Percentiles rank a stretch among this genome's conserved stretches.
These are phyloP conservation scores for Drosophila auraria DNA, from an alignment of 1,140 invertebrate genomes.

Conservation along the genomic window DNA sequence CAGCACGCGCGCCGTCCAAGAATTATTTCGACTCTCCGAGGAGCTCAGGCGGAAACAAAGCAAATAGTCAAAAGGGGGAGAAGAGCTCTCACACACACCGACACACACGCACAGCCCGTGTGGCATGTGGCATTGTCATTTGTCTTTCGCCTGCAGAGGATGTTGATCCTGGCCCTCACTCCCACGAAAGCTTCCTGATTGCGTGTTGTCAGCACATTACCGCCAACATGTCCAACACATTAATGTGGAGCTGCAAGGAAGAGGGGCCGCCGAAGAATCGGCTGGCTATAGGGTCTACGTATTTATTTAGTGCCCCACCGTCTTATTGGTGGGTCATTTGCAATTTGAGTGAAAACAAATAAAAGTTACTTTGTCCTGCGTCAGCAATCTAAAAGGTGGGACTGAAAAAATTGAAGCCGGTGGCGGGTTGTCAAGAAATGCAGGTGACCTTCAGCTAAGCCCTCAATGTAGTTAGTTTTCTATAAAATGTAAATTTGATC, in stretches of 20 bases:
- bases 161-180: slow-evolving; percentile 14
- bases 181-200: slow-evolving; percentile 39
- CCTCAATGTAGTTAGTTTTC: not conserved
- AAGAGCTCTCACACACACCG: not conserved
- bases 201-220: slow-evolving; percentile 80
- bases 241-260: slow-evolving; percentile 35
- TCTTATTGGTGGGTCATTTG: slow-evolving; percentile 46
- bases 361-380: slow-evolving; percentile 20
- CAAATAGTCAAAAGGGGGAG: slow-evolving; percentile 50
- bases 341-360: slow-evolving; percentile 75
- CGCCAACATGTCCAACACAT: slow-evolving; percentile 78
- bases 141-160: slow-evolving; percentile 54
- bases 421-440: not conserved
- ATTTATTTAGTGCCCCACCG: slow-evolving; percentile 55
- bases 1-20: slow-evolving; percentile 43
- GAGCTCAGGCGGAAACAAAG: slow-evolving; percentile 52
- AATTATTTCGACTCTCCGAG: slow-evolving; percentile 43
- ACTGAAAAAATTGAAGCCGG: not conserved
- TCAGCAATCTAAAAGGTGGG: slow-evolving; percentile 13
- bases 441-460: too few species aligned
- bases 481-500: not conserved
- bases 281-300: slow-evolving; percentile 15
- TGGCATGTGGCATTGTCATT: slow-evolving; percentile 79
- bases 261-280: not conserved
- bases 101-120: slow-evolving; percentile 11